Evolutionary conservation across 2,797 vertebrate genomes (phyloP), one percentile per base, ranked within the genome.

Genomic region (Galagoides demidoff): DNA sequence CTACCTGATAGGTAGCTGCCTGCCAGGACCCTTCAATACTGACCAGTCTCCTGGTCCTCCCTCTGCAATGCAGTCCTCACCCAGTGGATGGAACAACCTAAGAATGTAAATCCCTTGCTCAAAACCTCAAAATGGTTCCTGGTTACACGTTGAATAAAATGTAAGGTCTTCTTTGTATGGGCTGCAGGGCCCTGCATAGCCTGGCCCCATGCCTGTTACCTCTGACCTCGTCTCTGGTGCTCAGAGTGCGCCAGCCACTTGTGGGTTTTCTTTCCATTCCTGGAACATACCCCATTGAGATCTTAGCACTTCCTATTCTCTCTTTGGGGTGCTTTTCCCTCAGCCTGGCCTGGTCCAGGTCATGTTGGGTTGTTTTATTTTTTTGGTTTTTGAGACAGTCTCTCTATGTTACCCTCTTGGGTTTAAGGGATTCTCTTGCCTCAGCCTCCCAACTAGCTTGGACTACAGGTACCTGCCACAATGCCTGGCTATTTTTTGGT

Each of bases 231-330:
- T 82, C 17, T 55, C 66, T 3, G 3, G 37, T 29, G 66, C 55
- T 68, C 29, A 52, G 0, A 9, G 19, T 39, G 61, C 37, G n/a
- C 25, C 37, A 10, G 55, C 55, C 4, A 17, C 59, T 11, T 0
- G 0, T n/a, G 39, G 37, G 45, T 66, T 76, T 57, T 22, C n/a
- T 68, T 87, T 45, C 13, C 7, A 17, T 34, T 57, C 43, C 27
- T 55, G 5, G 20, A 85, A 29, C 6, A 0, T 22, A 27, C 22
- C 19, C 43, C n/a, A 8, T 31, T 55, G 6, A 34, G 37, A 23
- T 11, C 37, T 71, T 37, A 0, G 2, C 6, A 0, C 22, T 37
- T 45, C 17, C 43, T 71, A 2, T 27, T 31, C 39, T 29, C 4
- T 76, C 29, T 81, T 49, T 11, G 55, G 45, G 20, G 2, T 43